Percentiles rank a stretch among this genome's conserved stretches.
Conservation (phyloP, 2,888 invertebrate species). For the Gymnosoma rotundatum region DNA sequence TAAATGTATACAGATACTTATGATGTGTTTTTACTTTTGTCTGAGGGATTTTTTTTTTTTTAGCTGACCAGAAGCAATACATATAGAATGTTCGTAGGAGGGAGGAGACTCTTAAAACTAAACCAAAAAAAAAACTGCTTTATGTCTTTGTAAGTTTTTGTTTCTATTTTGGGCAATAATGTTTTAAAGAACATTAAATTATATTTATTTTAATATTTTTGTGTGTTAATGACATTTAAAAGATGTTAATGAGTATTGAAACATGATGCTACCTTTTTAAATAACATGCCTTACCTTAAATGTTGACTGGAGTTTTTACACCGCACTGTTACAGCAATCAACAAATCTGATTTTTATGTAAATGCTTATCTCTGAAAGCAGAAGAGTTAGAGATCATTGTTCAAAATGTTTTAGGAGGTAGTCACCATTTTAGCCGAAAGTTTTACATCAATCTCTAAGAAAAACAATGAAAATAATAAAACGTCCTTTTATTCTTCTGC, state of each 20-base stretch:
- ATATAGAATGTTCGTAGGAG: background rate
- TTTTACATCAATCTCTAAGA: too few species aligned
- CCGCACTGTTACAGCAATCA: background rate
- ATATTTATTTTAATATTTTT: slow-evolving; percentile 27
- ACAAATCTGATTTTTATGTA: background rate
- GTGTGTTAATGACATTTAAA: slow-evolving; percentile 70
- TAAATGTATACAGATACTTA: slow-evolving; percentile 57
- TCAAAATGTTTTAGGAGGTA: background rate
- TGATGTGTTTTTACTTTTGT: slow-evolving; percentile 11
- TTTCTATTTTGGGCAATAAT: background rate
- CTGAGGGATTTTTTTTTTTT: background rate
- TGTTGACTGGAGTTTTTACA: background rate
- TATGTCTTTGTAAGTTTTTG: background rate
- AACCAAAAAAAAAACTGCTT: slow-evolving; percentile 4
- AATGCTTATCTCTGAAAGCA: background rate
- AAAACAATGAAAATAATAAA: too few species aligned
- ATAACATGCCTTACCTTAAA: background rate
- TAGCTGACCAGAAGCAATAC: background rate
- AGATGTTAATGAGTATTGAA: slow-evolving; percentile 72
- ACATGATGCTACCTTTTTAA: slow-evolving; percentile 47
- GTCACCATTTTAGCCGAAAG: too few species aligned
- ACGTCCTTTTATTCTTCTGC: too few species aligned
- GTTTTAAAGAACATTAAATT: background rate
- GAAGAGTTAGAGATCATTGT: background rate
- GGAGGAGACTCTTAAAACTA: background rate